These are phyloP conservation scores for Micromussa lordhowensis DNA, from an alignment of 92 coral and sea anemone genomes.

Conservation along the genomic window DNA sequence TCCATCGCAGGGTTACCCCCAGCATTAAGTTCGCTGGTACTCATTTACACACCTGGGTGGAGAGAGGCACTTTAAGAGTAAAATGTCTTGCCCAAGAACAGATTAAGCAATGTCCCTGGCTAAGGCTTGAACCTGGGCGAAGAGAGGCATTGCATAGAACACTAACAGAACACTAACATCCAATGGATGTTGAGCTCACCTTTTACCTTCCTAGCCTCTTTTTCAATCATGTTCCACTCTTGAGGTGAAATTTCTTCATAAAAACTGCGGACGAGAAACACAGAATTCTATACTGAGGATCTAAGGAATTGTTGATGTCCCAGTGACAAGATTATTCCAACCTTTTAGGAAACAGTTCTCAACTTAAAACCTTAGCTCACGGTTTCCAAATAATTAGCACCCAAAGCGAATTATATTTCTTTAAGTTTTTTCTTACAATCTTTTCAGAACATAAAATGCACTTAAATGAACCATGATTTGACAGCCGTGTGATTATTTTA, in stretches of 20 bases:
- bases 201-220: conserved; percentile 20
- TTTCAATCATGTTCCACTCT: conserved; percentile 63
- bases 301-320: not conserved
- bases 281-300: not conserved
- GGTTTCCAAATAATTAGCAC: not conserved
- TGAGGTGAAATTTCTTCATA: conserved; percentile 64
- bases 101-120: too few relatives aligned
- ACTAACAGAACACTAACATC: too few relatives aligned
- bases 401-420: not conserved
- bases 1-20: too few relatives aligned
- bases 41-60: too few relatives aligned
- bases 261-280: conserved; percentile 45
- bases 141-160: too few relatives aligned
- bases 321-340: not conserved
- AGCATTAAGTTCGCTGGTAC: too few relatives aligned
- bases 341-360: not conserved
- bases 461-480: too few relatives aligned
- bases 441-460: too few relatives aligned
- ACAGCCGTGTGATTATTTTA: not conserved
- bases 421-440: not conserved
- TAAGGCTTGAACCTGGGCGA: too few relatives aligned
- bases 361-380: not conserved
- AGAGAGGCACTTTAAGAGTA: too few relatives aligned
- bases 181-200: not conserved
- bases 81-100: too few relatives aligned